These are phyloP conservation scores for Ditula angustiorana DNA, from an alignment of 2,888 invertebrate genomes.

Conservation along the genomic window DNA sequence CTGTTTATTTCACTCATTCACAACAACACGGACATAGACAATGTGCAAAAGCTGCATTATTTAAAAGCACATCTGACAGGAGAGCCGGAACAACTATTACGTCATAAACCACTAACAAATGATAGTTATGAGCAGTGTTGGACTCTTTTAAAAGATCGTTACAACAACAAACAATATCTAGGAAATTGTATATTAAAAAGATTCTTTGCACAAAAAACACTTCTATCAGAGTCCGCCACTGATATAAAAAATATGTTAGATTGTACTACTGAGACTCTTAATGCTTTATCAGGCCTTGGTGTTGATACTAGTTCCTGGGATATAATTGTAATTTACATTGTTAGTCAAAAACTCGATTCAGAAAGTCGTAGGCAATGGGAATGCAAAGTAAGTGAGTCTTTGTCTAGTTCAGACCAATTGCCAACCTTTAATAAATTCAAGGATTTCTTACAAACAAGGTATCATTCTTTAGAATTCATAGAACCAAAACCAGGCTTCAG, in stretches of 20 bases:
- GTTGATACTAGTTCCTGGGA: conserved; percentile 15
- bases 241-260: conserved; percentile 15
- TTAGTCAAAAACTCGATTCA: conserved; percentile 5
- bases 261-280: not conserved
- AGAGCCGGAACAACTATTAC: conserved; percentile 46
- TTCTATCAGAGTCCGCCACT: conserved; percentile 39
- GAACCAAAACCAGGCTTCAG: not conserved
- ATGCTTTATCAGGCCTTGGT: conserved; percentile 8
- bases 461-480: conserved; percentile 6
- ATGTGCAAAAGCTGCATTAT: conserved; percentile 47
- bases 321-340: conserved; percentile 11
- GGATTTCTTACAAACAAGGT: conserved; percentile 6
- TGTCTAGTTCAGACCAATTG: not conserved
- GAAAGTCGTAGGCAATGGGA: conserved; percentile 5
- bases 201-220: conserved; percentile 31
- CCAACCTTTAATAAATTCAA: not conserved
- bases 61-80: conserved; percentile 43
- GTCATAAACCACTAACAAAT: conserved; percentile 38
- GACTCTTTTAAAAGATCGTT: conserved; percentile 40
- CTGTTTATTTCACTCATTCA: conserved; percentile 44
- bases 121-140: conserved; percentile 44
- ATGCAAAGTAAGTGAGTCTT: not conserved
- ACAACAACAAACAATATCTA: conserved; percentile 45
- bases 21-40: conserved; percentile 41
- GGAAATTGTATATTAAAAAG: conserved; percentile 42